These are phyloP conservation scores for Trematomus loennbergii DNA, from an alignment of 2,113 vertebrate species.

Conservation along the genomic window DNA sequence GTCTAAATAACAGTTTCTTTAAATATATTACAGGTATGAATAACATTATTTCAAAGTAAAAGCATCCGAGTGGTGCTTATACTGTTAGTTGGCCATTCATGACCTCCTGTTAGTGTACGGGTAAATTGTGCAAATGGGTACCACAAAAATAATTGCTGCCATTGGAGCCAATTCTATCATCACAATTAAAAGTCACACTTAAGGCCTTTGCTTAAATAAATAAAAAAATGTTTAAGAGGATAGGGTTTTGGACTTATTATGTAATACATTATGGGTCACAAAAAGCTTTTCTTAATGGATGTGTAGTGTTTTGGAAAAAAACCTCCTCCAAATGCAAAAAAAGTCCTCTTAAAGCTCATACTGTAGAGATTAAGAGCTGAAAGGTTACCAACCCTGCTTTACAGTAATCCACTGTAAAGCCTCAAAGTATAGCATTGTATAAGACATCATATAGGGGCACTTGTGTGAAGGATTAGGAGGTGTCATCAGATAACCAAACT, in stretches of 20 bases:
- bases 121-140: conserved; percentile 54
- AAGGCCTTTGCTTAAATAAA: conserved; percentile 21
- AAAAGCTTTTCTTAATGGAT: conserved; percentile 36
- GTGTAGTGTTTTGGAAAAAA: conserved; percentile 35
- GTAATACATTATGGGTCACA: conserved; percentile 29
- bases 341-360: conserved; percentile 18
- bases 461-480: conserved; percentile 64
- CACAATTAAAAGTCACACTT: conserved; percentile 38
- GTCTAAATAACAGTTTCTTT: background rate
- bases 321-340: conserved; percentile 12
- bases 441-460: conserved; percentile 45
- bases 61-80: conserved; percentile 31
- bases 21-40: conserved; percentile 4
- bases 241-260: conserved; percentile 33
- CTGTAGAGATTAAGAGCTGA: conserved; percentile 48
- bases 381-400: conserved; percentile 58
- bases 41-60: conserved; percentile 39
- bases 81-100: conserved; percentile 13
- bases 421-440: conserved; percentile 57
- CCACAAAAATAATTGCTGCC: conserved; percentile 40
- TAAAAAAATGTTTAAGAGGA: conserved; percentile 7
- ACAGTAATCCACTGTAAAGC: conserved; percentile 67
- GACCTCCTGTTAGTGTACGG: conserved; percentile 36
- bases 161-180: conserved; percentile 27
- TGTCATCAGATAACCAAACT: conserved; percentile 73